Evolutionary conservation across 1,140 invertebrate species (phyloP), one percentile per base, ranked within the genome.

Genomic region (Aphaenogaster floridana): DNA sequence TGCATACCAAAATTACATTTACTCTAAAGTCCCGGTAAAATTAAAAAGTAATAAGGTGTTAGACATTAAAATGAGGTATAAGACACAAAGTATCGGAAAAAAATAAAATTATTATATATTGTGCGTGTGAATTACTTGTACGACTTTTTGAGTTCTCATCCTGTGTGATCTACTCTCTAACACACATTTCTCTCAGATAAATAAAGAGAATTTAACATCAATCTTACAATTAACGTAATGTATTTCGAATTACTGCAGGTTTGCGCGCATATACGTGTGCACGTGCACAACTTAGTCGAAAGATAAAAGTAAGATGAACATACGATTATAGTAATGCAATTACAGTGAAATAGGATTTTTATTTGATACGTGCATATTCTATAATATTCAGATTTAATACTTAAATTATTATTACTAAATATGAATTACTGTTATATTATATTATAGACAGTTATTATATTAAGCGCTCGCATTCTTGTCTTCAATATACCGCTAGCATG

Each of bases 401-500:
- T 50, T 50, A 28, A 28, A 28, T 28, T 28, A 28, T 28, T 28
- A 28, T 28, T 28, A 28, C 28, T 28, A 28, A 28, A 28, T 28
- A 45, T 28, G 4, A 71, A 11, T 34, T 48, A 39, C 3, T 13
- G 36, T 15, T 52, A 17, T 39, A 7, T 21, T 42, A 28, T 39
- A 7, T 21, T 42, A 28, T 45, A 28, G 48, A 57, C 21, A 21
- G 8, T 59, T 45, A 45, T n/a, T 69, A 21, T 21, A n/a, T 28
- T 76, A 57, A 76, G 0, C 11, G 21, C 0, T 54, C 0, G 9
- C 11, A 42, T 34, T 36, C 2, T 54, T 63, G 42, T 78, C 42
- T n/a, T 76, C 4, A 76, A 63, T 84, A 84, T 11, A 76, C 1
- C 3, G 28, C 69, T 4, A 74, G 13, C 28, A 84, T 15, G 2